These are phyloP conservation scores for Chrysolophus pictus DNA, from an alignment of 2,797 vertebrate species.

Conservation along the genomic window DNA sequence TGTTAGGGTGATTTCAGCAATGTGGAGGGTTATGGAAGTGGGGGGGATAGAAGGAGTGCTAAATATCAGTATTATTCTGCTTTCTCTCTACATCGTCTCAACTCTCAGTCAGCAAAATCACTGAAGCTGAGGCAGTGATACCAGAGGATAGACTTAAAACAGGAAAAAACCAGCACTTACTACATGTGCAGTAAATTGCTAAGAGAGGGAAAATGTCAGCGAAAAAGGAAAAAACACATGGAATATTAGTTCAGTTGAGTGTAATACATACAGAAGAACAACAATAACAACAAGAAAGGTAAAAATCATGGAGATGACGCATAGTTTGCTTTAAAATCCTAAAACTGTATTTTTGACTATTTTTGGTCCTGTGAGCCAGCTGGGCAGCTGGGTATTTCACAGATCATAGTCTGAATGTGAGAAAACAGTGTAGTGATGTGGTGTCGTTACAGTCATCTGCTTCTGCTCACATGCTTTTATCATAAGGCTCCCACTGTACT, in stretches of 20 bases:
- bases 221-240: background rate
- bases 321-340: background rate
- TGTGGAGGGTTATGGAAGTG: background rate
- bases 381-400: background rate
- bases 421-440: background rate
- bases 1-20: background rate
- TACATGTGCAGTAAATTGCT: background rate
- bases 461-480: slow-evolving; percentile 54
- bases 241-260: background rate
- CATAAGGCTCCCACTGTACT: slow-evolving; percentile 41
- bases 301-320: background rate
- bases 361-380: slow-evolving; percentile 4
- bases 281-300: background rate
- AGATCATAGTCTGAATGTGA: background rate
- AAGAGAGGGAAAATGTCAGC: background rate
- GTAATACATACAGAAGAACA: background rate
- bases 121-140: background rate
- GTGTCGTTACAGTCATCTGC: slow-evolving; percentile 45
- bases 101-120: background rate
- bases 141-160: background rate
- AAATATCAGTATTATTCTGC: background rate
- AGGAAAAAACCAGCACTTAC: background rate
- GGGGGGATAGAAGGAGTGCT: background rate
- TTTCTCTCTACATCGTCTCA: background rate
- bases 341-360: background rate